phyloP scores from a whole-genome alignment of 2,888 invertebrate species.

The Pyrocoelia pectoralis region DNA sequence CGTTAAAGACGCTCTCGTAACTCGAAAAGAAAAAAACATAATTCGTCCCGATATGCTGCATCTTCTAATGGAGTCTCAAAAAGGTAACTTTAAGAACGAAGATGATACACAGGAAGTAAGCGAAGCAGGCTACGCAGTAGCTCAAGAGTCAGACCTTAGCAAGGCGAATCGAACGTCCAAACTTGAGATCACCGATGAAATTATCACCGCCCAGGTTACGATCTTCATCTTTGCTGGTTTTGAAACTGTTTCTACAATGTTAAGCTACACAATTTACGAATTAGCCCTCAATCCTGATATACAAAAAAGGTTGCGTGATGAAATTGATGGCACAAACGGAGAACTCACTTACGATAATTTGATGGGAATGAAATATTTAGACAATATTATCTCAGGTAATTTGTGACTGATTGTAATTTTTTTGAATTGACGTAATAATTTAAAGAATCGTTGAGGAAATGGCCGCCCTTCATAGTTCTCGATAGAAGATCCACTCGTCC shows the following conservation, averaged over 20 bases:
- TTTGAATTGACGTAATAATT: background rate
- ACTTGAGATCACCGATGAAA: background rate
- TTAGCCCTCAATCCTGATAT: constrained; percentile 7
- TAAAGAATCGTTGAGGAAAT: constrained; percentile 41
- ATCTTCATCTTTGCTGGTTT: constrained; percentile 12
- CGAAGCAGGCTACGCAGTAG: background rate
- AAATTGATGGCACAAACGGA: background rate
- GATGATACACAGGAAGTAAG: background rate
- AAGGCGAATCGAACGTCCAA: background rate
- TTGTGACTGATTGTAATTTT: too few relatives aligned
- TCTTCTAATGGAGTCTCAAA: background rate
- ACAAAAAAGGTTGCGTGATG: background rate
- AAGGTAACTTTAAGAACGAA: background rate
- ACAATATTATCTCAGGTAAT: constrained; percentile 4
- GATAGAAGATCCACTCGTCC: too few relatives aligned
- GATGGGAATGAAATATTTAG: background rate
- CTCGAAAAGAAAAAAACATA: background rate
- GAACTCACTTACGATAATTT: background rate
- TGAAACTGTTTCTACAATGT: constrained; percentile 1
- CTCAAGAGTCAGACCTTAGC: background rate
- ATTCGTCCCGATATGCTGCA: constrained; percentile 3
- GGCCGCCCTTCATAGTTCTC: background rate
- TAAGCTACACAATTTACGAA: background rate
- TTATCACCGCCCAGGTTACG: background rate
- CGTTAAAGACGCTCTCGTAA: background rate